These are phyloP conservation scores for Vanessa tameamea DNA, from an alignment of 1,140 invertebrate species.

Conservation along the genomic window DNA sequence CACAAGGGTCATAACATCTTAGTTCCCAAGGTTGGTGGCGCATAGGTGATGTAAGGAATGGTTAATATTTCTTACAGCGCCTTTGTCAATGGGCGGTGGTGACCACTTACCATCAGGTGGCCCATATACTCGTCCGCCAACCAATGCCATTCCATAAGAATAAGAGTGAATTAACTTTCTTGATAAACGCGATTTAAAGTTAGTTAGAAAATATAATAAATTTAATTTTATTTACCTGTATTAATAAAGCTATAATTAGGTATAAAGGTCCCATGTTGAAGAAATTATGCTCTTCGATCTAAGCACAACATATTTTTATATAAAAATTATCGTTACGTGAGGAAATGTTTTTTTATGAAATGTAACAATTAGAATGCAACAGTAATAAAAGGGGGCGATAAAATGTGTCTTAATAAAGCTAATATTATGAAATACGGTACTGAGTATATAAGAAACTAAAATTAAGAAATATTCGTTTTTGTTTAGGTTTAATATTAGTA, in stretches of 20 bases:
- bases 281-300: conserved; percentile 38
- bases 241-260: conserved; percentile 55
- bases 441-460: not conserved
- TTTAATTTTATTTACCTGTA: conserved; percentile 55
- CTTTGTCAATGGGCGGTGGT: no score
- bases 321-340: conserved; percentile 52
- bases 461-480: not conserved
- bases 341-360: conserved; percentile 28
- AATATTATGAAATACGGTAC: conserved; percentile 21
- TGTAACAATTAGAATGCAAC: conserved; percentile 15
- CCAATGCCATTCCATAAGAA: not conserved
- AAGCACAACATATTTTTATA: conserved; percentile 52
- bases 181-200: not conserved
- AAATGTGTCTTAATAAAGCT: conserved; percentile 31
- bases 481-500: not conserved
- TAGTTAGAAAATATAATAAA: not conserved
- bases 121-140: no score
- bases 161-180: not conserved
- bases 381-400: conserved; percentile 44
- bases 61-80: no score
- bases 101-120: no score
- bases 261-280: conserved; percentile 59
- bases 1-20: no score
- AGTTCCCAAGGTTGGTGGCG: no score
- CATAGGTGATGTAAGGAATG: no score